Base-by-base conservation (phyloP, 1,140 invertebrate genomes). In the Theocolax elegans region DNA sequence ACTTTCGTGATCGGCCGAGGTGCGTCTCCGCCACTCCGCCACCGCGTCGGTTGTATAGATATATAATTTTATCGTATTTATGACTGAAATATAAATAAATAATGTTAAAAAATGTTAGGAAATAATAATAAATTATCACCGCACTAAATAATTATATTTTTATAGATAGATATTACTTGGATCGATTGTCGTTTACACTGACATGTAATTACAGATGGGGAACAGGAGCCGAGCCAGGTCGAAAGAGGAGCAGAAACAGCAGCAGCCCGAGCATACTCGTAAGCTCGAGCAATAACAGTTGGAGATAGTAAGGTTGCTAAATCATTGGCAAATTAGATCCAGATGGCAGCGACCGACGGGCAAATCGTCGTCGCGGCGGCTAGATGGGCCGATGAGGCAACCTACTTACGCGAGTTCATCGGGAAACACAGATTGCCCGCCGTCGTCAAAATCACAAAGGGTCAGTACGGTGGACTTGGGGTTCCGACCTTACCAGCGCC, bases 381-480 rank as follows among this genome's bases (percentile, higher is more conserved):
- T 42, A 89, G 93, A 76, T 97, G 95, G 93, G 89, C 91, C 56
- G 93, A 95, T 75, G 92, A 94, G 76, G 90, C 90, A 8, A 89
- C 89, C 71, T 92, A 93, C 76, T 87, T 96, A 19, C 89, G 91
- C 72, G 94, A 96, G 77, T 93, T 94, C 80, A 90, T 94, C 29
- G 88, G 89, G 75, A 94, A 94, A 77, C 89, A 92, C 73, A 89
- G 91, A 51, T 85, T 96, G 58, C 95, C 96, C 9, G 91, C 90
- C 73, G 91, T 97, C 71, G 94, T 93, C 65, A 95, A 95, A 86
- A 94, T 97, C 74, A 92, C 94, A 67, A 96, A 97, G 85, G 95
- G 95, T 63, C 94, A 96, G 80, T 97, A 96, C 86, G 91, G 93
- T 63, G 92, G 92, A 25, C 88, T 97, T 13, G 95, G 95, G 4